Conservation (phyloP, 2,797 vertebrate genomes). For the Limosa lapponica region DNA sequence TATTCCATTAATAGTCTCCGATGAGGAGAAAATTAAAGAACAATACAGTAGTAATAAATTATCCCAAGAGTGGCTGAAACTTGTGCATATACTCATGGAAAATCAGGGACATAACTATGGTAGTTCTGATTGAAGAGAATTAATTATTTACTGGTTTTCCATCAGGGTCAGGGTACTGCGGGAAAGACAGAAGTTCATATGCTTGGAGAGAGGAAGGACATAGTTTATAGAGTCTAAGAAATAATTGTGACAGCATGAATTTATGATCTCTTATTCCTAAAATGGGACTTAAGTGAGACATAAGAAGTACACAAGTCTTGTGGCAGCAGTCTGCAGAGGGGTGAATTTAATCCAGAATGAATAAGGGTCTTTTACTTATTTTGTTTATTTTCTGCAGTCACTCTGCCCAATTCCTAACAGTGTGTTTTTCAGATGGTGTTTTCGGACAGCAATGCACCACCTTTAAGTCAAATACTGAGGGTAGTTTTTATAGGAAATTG, state of each 20-base stretch:
- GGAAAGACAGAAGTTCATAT: background rate
- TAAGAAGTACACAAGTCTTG: background rate
- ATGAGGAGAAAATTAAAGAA: slow-evolving; percentile 11
- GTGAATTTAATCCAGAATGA: slow-evolving; percentile 36
- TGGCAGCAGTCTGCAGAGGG: background rate
- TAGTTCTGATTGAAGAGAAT: background rate
- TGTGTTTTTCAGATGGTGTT: background rate
- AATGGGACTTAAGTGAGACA: slow-evolving; percentile 3
- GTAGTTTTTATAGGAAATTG: background rate
- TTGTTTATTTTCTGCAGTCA: slow-evolving; percentile 26
- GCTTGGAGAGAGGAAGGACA: background rate
- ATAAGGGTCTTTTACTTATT: slow-evolving; percentile 38
- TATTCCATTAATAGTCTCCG: background rate
- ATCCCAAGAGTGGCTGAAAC: background rate
- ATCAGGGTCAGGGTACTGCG: accelerated
- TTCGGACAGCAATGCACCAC: background rate
- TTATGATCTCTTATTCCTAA: background rate
- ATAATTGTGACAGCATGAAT: background rate
- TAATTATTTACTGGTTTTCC: background rate
- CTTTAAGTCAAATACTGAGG: background rate
- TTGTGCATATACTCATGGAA: background rate
- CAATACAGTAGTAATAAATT: background rate
- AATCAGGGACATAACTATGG: background rate
- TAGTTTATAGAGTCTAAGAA: background rate
- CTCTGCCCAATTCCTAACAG: background rate